Percentiles rank a stretch among this genome's conserved stretches.
Evolutionary conservation across 2,888 invertebrate species (phyloP).

Genomic region (Drosophila recens): DNA sequence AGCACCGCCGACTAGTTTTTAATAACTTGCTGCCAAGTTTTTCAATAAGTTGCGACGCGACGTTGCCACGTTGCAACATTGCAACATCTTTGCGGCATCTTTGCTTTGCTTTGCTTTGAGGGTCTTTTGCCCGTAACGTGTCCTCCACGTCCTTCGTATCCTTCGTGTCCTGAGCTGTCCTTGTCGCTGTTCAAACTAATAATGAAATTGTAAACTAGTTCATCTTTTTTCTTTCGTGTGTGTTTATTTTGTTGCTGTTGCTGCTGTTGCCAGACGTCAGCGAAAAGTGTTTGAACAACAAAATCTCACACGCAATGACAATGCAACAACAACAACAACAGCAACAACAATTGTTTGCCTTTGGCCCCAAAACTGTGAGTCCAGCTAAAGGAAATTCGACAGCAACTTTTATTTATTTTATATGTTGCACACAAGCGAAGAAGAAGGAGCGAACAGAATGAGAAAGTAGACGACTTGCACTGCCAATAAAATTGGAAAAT

Average conservation of each 20-base stretch:
- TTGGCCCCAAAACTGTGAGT: conserved; percentile 43
- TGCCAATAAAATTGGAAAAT: conserved; percentile 78
- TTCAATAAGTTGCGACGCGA: conserved; percentile 70
- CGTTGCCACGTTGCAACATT: conserved; percentile 1
- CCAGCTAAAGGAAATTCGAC: conserved; percentile 56
- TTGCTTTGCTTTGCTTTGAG: conserved; percentile 33
- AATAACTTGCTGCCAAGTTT: conserved; percentile 67
- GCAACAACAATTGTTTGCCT: conserved; percentile 51
- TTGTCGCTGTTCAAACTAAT: conserved; percentile 69
- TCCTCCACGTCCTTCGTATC: conserved; percentile 21
- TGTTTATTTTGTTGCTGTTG: conserved; percentile 26
- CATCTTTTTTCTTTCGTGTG: conserved; percentile 49
- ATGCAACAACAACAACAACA: conserved; percentile 44
- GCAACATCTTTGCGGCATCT: conserved; percentile 28
- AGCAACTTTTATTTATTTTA: conserved; percentile 74
- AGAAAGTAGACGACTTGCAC: conserved; percentile 41
- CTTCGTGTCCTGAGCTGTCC: conserved; percentile 21
- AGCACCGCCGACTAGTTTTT: too few species aligned
- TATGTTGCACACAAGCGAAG: conserved; percentile 31
- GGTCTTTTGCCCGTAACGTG: conserved; percentile 12
- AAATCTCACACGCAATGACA: conserved; percentile 72
- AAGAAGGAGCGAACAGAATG: background rate
- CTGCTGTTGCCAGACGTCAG: conserved; percentile 58
- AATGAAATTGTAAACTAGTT: conserved; percentile 81
- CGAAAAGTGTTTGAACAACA: conserved; percentile 78